Conservation (phyloP, 2,888 invertebrate species). For the Oeneis ivallda region DNA sequence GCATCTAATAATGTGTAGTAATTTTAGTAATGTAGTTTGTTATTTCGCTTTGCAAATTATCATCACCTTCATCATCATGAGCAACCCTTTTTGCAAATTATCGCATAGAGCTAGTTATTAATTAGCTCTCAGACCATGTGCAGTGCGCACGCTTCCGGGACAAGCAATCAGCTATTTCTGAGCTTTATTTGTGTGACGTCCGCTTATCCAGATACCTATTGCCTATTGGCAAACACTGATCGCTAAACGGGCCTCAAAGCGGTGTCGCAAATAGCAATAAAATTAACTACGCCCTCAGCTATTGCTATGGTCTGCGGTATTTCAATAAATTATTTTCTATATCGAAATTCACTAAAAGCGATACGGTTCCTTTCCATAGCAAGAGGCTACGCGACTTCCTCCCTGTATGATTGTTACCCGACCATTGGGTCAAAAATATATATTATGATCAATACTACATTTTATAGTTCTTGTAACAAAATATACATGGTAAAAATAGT, state of each 20-base stretch:
- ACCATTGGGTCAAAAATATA: neutral
- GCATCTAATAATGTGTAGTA: no score
- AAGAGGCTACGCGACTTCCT: neutral
- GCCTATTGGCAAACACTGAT: conserved; percentile 6
- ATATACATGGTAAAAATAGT: no score
- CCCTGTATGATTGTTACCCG: neutral
- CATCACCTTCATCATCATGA: no score
- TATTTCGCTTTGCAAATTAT: no score
- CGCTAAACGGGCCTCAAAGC: conserved; percentile 14
- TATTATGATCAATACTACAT: no score
- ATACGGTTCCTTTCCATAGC: neutral
- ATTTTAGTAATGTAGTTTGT: no score
- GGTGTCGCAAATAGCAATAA: conserved; percentile 24
- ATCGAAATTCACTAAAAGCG: conserved; percentile 28
- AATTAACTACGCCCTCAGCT: conserved; percentile 28
- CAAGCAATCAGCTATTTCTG: conserved; percentile 10
- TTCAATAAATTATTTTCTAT: conserved; percentile 35
- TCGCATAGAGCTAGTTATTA: neutral
- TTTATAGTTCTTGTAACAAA: no score
- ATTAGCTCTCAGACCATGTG: neutral
- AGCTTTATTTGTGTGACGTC: conserved; percentile 20
- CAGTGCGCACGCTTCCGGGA: neutral
- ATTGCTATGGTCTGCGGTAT: conserved; percentile 24
- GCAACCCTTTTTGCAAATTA: neutral
- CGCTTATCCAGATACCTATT: conserved; percentile 8